Percentiles rank a stretch among this genome's conserved stretches.
phyloP scores from a whole-genome alignment of 2,888 invertebrate genomes.

The Diarsia mendica region DNA sequence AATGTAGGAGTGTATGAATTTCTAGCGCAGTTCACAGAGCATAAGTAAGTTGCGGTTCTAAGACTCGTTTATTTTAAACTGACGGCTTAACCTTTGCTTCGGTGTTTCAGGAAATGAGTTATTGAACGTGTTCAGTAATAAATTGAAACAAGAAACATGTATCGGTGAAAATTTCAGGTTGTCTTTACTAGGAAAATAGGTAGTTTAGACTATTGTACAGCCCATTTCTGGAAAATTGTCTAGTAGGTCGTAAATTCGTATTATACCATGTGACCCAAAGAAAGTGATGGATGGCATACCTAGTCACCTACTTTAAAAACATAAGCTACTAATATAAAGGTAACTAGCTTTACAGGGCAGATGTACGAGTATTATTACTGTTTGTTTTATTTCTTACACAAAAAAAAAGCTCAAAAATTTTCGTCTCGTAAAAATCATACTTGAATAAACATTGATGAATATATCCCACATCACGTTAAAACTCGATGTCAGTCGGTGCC shows the following conservation, averaged over 20 bases:
- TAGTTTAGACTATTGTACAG: neutral
- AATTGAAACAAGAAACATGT: conserved; percentile 1
- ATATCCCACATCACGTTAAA: conserved; percentile 3
- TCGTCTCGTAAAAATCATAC: neutral
- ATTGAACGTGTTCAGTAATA: conserved; percentile 6
- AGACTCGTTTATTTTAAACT: conserved; percentile 42
- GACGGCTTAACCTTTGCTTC: conserved; percentile 26
- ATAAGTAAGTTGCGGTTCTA: conserved; percentile 38
- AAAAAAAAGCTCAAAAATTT: neutral
- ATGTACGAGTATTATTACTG: neutral
- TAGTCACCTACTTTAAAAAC: neutral
- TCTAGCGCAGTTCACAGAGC: conserved; percentile 37
- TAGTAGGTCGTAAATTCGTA: too few species aligned
- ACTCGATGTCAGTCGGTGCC: conserved; percentile 8
- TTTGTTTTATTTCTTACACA: neutral
- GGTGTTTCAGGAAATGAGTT: conserved; percentile 19
- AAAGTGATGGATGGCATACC: neutral
- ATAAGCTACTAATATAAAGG: neutral
- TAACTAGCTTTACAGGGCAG: too few species aligned
- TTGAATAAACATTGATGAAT: neutral
- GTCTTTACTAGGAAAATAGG: neutral
- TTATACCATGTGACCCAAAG: neutral
- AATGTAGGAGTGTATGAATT: conserved; percentile 46
- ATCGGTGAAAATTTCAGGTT: neutral
- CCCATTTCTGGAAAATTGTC: neutral